These are phyloP conservation scores for Galerucella nymphaeae DNA, from an alignment of 2,888 invertebrate genomes.

Conservation along the genomic window DNA sequence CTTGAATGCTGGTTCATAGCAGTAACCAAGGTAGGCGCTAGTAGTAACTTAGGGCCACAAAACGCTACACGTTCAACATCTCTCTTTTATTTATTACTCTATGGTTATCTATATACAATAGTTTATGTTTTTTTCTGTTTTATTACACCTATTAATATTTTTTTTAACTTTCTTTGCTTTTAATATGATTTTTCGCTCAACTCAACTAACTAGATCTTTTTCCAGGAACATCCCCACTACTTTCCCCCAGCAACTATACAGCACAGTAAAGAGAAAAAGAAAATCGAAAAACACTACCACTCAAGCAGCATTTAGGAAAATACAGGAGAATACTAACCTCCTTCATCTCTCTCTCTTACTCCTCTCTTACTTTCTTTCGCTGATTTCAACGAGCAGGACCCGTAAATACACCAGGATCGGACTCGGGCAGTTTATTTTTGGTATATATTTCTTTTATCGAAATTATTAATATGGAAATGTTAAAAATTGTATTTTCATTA, in stretches of 20 bases:
- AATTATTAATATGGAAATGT: no score
- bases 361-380: constrained; percentile 45
- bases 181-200: no score
- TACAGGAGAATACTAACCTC: constrained; percentile 46
- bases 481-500: no score
- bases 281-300: constrained; percentile 41
- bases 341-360: constrained; percentile 43
- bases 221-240: constrained; percentile 35
- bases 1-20: no score
- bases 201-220: constrained; percentile 28
- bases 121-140: no score
- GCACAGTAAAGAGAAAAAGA: constrained; percentile 27
- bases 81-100: no score
- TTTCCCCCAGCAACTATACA: constrained; percentile 24
- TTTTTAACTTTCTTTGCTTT: no score
- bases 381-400: constrained; percentile 39
- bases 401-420: constrained; percentile 11
- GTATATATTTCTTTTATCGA: not conserved
- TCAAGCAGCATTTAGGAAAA: constrained; percentile 45
- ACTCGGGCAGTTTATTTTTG: not conserved
- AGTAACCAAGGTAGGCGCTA: no score
- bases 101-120: no score
- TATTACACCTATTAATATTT: no score
- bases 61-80: no score
- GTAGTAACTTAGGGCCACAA: no score